Percentiles rank a stretch among this genome's conserved stretches.
Evolutionary conservation across 2,797 vertebrate genomes (phyloP).

Genomic region (Mormyrus hasselquistii): DNA sequence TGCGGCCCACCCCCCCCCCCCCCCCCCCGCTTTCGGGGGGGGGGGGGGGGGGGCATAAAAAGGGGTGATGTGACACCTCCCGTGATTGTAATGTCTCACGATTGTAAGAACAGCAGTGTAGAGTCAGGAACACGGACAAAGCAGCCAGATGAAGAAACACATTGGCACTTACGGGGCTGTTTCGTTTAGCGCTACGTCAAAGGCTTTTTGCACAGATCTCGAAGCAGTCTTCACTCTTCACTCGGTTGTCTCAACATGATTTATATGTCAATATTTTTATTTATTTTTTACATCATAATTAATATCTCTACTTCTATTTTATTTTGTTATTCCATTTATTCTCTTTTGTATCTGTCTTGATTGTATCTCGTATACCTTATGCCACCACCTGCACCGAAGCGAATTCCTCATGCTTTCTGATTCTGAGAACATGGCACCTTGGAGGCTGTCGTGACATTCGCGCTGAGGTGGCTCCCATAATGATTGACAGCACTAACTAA

Average conservation of each 20-base stretch:
- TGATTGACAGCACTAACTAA: conserved; percentile 8
- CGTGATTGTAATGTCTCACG: not conserved
- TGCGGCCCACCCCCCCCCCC: too few relatives aligned
- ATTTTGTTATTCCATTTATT: not conserved
- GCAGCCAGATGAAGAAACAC: not conserved
- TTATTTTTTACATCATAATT: not conserved
- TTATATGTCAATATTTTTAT: not conserved
- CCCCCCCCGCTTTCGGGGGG: too few relatives aligned
- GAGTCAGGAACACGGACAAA: not conserved
- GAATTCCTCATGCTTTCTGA: not conserved
- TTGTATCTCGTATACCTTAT: not conserved
- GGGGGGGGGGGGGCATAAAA: not conserved
- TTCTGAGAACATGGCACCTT: not conserved
- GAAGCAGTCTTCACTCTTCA: not conserved
- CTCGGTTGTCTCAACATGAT: not conserved
- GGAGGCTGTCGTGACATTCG: not conserved
- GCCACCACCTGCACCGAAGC: not conserved
- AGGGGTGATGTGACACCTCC: not conserved
- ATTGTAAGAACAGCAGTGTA: not conserved
- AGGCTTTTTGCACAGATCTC: not conserved
- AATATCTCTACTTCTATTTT: not conserved
- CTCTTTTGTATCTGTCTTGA: not conserved
- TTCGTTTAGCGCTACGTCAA: not conserved
- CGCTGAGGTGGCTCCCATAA: not conserved
- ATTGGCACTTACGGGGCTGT: not conserved